Conservation (phyloP, 2,888 invertebrate genomes). For the Synanthedon myopaeformis region DNA sequence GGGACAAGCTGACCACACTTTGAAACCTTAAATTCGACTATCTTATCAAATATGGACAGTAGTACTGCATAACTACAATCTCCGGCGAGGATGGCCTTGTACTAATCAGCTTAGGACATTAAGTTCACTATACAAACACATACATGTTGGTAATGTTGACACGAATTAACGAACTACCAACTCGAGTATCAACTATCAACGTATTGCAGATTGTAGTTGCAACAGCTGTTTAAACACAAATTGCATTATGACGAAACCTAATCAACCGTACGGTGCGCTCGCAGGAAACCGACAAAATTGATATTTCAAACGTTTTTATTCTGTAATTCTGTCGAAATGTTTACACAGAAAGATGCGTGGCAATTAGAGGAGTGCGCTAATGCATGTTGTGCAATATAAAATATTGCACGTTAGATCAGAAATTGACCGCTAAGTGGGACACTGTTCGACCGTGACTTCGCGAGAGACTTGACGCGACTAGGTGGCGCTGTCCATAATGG, state of each 20-base stretch:
- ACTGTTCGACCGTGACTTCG: conserved; percentile 46
- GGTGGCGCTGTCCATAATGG: background rate
- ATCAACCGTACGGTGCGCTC: background rate
- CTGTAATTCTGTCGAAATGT: background rate
- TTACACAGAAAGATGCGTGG: background rate
- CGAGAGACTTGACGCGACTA: conserved; percentile 2
- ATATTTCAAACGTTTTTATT: background rate
- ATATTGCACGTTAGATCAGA: background rate
- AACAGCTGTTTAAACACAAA: conserved; percentile 1
- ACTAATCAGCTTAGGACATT: too few species aligned
- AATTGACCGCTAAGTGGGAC: conserved; percentile 29
- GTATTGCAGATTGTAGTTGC: conserved; percentile 3
- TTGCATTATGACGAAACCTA: background rate
- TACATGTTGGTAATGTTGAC: background rate
- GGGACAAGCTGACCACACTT: too few species aligned
- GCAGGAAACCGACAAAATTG: background rate
- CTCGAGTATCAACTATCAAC: background rate
- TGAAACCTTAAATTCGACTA: too few species aligned
- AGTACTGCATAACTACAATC: too few species aligned
- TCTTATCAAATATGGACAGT: too few species aligned
- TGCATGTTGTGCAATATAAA: background rate
- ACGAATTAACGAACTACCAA: background rate
- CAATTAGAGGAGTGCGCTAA: background rate
- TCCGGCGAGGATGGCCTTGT: too few species aligned
- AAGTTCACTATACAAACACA: too few species aligned